phyloP scores from a whole-genome alignment of 92 coral and sea anemone genomes.

The Heteractis magnifica region DNA sequence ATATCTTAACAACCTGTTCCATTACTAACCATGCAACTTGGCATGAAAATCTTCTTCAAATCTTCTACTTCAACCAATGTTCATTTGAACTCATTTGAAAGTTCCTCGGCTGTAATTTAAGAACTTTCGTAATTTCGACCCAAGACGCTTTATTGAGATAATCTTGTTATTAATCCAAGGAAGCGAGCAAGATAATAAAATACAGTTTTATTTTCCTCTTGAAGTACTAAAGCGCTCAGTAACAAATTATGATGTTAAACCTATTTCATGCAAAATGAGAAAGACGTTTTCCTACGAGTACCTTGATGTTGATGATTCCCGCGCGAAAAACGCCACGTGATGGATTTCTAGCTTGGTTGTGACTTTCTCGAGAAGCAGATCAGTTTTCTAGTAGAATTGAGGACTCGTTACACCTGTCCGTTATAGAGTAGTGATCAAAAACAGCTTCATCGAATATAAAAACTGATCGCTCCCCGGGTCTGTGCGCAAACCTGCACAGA shows the following conservation, averaged over 20 bases:
- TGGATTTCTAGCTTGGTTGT: neutral
- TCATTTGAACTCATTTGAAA: neutral
- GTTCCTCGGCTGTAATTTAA: conserved; percentile 1
- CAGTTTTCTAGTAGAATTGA: neutral
- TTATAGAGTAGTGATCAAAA: neutral
- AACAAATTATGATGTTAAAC: conserved; percentile 13
- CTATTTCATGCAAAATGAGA: neutral
- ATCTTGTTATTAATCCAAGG: conserved; percentile 25
- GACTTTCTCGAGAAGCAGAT: neutral
- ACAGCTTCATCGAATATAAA: neutral
- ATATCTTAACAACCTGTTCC: conserved; percentile 16
- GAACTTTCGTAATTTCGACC: neutral
- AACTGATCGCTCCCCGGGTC: neutral
- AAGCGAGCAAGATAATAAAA: conserved; percentile 8
- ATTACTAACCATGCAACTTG: neutral
- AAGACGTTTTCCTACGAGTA: neutral
- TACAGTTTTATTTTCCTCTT: conserved; percentile 4
- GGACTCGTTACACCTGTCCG: neutral
- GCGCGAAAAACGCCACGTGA: neutral
- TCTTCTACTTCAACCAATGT: neutral
- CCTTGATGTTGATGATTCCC: neutral
- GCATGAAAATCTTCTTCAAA: neutral
- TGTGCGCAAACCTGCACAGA: conserved; percentile 7
- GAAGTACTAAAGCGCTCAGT: conserved; percentile 4
- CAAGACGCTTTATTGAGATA: conserved; percentile 13